phyloP scores from a whole-genome alignment of 1,140 invertebrate species.

The Philopotamus ludificatus region DNA sequence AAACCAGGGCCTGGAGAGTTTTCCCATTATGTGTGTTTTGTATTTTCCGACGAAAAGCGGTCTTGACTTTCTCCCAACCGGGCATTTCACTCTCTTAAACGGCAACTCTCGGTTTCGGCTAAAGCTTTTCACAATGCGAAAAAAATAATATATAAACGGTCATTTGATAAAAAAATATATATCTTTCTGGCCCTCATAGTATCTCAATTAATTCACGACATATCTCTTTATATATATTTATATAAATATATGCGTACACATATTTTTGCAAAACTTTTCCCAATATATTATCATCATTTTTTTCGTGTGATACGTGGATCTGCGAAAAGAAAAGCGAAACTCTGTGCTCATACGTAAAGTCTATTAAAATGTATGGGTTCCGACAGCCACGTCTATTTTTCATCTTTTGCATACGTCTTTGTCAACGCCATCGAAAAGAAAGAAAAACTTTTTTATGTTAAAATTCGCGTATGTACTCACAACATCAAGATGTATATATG shows the following conservation, averaged over 20 bases:
- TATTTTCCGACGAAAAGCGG: constrained; percentile 23
- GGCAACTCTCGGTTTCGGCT: neutral
- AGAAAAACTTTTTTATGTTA: constrained; percentile 21
- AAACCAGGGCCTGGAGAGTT: constrained; percentile 10
- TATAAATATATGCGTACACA: too few species aligned
- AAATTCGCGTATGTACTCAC: constrained; percentile 15
- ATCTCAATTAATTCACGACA: too few species aligned
- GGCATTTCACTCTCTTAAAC: neutral
- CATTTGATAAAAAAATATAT: neutral
- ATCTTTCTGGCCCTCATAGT: too few species aligned
- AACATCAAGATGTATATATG: neutral
- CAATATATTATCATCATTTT: constrained; percentile 2
- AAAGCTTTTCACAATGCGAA: neutral
- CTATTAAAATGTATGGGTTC: constrained; percentile 36
- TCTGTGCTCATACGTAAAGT: constrained; percentile 17
- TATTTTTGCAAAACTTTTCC: constrained; percentile 18
- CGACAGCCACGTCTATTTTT: constrained; percentile 36
- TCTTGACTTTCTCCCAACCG: constrained; percentile 16
- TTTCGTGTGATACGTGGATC: constrained; percentile 2
- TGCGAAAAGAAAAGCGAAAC: neutral
- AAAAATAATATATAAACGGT: neutral
- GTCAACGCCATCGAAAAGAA: constrained; percentile 31
- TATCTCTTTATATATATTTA: too few species aligned
- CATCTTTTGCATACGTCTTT: constrained; percentile 37
- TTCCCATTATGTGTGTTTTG: constrained; percentile 28